Evolutionary conservation across 2,113 vertebrate species (phyloP).

Genomic region (Raja brachyura): DNA sequence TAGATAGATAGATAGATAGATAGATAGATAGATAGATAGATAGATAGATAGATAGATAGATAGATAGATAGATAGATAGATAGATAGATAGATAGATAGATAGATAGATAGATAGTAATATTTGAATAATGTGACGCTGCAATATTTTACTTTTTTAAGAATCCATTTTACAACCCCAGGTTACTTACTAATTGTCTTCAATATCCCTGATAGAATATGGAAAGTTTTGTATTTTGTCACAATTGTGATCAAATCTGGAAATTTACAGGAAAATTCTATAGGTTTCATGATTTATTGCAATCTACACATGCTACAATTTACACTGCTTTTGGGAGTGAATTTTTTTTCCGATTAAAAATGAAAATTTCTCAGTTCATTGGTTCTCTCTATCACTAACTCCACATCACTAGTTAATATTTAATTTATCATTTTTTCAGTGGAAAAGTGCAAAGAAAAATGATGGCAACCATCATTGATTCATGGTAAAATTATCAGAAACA

Average conservation of each 20-base stretch:
- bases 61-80: too few species aligned
- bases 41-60: too few species aligned
- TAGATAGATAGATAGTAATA: not conserved
- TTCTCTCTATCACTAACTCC: too few species aligned
- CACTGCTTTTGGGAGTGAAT: not conserved
- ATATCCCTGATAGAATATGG: not conserved
- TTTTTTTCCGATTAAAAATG: not conserved
- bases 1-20: too few species aligned
- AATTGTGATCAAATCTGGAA: not conserved
- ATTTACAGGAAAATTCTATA: not conserved
- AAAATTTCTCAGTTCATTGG: not conserved
- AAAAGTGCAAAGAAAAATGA: not conserved
- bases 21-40: too few species aligned
- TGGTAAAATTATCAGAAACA: too few species aligned
- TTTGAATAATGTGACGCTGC: not conserved
- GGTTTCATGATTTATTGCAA: not conserved
- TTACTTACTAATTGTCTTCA: not conserved
- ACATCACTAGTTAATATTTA: not conserved
- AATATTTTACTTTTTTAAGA: not conserved
- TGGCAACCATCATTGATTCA: not conserved
- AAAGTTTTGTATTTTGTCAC: not conserved
- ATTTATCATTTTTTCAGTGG: not conserved
- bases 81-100: too few species aligned
- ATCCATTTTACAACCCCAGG: too few species aligned
- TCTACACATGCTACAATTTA: not conserved